Evolutionary conservation across 2,113 vertebrate genomes (phyloP), one percentile per base, ranked within the genome.

Genomic region (Periophthalmus modestus): DNA sequence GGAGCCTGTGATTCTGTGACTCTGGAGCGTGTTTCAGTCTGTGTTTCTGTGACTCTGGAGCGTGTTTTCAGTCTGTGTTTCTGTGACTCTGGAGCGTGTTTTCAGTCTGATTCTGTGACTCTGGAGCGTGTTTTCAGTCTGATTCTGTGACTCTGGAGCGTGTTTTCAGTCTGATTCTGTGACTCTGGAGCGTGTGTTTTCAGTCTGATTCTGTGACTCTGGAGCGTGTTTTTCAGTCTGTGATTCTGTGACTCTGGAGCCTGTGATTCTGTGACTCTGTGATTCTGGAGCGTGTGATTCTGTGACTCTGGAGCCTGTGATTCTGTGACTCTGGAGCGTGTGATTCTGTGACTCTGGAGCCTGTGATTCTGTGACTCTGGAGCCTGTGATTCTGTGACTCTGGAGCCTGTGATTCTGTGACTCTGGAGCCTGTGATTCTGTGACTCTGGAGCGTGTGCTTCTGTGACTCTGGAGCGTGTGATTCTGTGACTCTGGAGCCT

Each of bases 111-210:
- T 61, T 43, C 39, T 0, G 69, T 47, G n/a, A n/a, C 59, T 70
- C 54, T 52, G 66, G 48, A 0, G 66, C 1, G 65, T n/a, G n/a
- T n/a, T 57, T 75, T 73, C 3, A 79, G 87, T 82, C 74, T 80
- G 77, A 84, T 61, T 43, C 39, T 0, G 69, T 47, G n/a, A n/a
- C 59, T 70, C 54, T 52, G 66, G 48, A 0, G 66, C 1, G 65
- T n/a, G n/a, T n/a, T 57, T 75, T 73, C 3, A 79, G 87, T 82
- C 74, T 80, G 77, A 84, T 61, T 43, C 39, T 0, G 69, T 47
- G n/a, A n/a, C 59, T 70, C 54, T 52, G 66, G 48, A 0, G 66
- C 1, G 65, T n/a, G n/a, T n/a, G n/a, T n/a, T 57, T 75, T 73
- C 3, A 79, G 87, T 82, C 74, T 80, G 77, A 84, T 61, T 43